A percentile compares a stretch with the other conserved stretches of the same genome.
Evolutionary conservation across 2,113 vertebrate genomes (phyloP).

Genomic region (Mus pahari): DNA sequence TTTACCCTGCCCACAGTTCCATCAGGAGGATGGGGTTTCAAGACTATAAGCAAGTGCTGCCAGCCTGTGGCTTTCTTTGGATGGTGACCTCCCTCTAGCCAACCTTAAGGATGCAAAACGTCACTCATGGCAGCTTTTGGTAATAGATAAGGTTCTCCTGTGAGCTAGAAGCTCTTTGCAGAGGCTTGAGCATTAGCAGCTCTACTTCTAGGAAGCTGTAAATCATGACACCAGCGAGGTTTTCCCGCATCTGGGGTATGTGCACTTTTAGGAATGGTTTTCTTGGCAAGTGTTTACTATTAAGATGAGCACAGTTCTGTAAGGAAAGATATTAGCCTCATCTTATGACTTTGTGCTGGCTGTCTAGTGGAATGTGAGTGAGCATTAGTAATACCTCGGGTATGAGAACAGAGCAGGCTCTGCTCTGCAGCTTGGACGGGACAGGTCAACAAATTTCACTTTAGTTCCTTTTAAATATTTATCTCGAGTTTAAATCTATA

Average conservation of each 20-base stretch:
- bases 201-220: slow-evolving; percentile 66
- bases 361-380: not conserved
- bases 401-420: not conserved
- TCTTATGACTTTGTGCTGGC: slow-evolving; percentile 34
- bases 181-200: slow-evolving; percentile 25
- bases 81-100: not conserved
- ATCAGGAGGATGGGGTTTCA: not conserved
- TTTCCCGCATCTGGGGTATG: slow-evolving; percentile 62
- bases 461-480: slow-evolving; percentile 18
- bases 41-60: not conserved
- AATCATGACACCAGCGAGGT: slow-evolving; percentile 43
- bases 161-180: slow-evolving; percentile 29
- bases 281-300: slow-evolving; percentile 72
- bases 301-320: slow-evolving; percentile 56
- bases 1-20: not conserved
- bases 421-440: slow-evolving; percentile 2
- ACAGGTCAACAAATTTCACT: not conserved
- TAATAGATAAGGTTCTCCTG: not conserved
- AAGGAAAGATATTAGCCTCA: slow-evolving; percentile 1
- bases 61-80: not conserved
- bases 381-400: not conserved
- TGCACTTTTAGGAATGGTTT: slow-evolving; percentile 66
- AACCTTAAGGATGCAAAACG: not conserved
- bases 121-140: not conserved
- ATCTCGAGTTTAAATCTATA: not conserved